A percentile compares a stretch with the other conserved stretches of the same genome.
Conservation (phyloP, 1,140 invertebrate genomes). For the Anthonomus grandis region DNA sequence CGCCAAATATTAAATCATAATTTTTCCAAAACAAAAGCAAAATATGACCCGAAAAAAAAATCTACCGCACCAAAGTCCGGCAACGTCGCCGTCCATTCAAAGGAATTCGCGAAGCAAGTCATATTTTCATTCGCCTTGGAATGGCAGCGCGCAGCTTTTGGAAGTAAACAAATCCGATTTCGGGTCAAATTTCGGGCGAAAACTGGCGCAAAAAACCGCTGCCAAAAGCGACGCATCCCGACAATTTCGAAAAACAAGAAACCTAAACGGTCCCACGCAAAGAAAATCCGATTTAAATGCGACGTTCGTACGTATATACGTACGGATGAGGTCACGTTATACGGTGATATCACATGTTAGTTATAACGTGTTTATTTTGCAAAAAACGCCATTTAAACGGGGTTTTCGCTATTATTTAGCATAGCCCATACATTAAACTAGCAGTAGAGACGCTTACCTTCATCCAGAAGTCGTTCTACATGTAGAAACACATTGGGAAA, state of each 20-base stretch:
- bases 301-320: neutral
- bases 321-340: slow-evolving; percentile 23
- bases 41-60: no score
- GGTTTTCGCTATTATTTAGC: neutral
- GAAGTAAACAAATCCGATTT: slow-evolving; percentile 23
- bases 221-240: neutral
- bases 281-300: neutral
- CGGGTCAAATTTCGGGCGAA: slow-evolving; percentile 13
- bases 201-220: neutral
- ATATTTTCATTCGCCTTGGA: slow-evolving; percentile 17
- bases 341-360: slow-evolving; percentile 35
- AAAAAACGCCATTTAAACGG: no score
- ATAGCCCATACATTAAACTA: neutral
- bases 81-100: slow-evolving; percentile 5
- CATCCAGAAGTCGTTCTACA: slow-evolving; percentile 96
- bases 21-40: no score
- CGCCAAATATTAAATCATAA: no score
- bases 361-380: slow-evolving; percentile 23
- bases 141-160: no score
- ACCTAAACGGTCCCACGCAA: no score
- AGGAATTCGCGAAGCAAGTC: slow-evolving; percentile 21
- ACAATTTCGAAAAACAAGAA: neutral
- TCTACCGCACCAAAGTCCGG: no score
- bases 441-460: slow-evolving; percentile 75
- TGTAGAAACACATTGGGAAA: slow-evolving; percentile 99